Conservation (phyloP, 30 jellyfish, hydroid and myxozoan species). For the Turritopsis rubra region DNA sequence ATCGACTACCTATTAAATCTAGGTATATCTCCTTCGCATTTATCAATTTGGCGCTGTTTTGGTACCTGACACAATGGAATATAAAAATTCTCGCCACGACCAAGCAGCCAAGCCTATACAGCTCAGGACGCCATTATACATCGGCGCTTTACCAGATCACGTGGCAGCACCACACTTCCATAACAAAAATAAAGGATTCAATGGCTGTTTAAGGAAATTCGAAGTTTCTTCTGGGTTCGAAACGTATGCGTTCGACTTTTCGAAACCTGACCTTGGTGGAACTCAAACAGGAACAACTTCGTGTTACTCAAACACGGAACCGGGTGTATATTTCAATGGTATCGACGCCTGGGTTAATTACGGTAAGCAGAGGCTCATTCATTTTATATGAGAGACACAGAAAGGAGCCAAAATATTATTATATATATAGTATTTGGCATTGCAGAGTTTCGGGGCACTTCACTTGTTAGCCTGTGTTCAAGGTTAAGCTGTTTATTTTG, state of each 20-base stretch:
- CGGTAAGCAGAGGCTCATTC: conserved; percentile 46
- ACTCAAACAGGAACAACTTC: conserved; percentile 67
- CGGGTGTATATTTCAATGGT: conserved; percentile 77
- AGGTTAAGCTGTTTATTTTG: too few species aligned
- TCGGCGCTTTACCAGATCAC: conserved; percentile 85
- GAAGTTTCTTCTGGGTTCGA: conserved; percentile 88
- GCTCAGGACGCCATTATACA: conserved; percentile 64
- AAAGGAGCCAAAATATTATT: too few species aligned
- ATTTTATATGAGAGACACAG: too few species aligned
- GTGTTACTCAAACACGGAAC: conserved; percentile 77
- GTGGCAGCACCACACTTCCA: conserved; percentile 49
- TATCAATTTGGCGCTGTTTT: conserved; percentile 77
- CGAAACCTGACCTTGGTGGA: conserved; percentile 75
- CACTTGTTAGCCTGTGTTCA: too few species aligned
- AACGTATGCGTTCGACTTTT: conserved; percentile 56
- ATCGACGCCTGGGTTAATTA: conserved; percentile 66
- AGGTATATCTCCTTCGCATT: conserved; percentile 84
- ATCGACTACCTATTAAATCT: too few species aligned
- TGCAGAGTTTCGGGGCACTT: too few species aligned
- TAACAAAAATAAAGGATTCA: conserved; percentile 52
- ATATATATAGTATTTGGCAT: too few species aligned
- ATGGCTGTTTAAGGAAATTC: conserved; percentile 83
- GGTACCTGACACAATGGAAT: conserved; percentile 86
- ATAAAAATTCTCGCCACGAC: conserved; percentile 44
- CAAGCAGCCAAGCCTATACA: conserved; percentile 32